phyloP scores from a whole-genome alignment of 2,888 invertebrate species.

The Corythucha ciliata region DNA sequence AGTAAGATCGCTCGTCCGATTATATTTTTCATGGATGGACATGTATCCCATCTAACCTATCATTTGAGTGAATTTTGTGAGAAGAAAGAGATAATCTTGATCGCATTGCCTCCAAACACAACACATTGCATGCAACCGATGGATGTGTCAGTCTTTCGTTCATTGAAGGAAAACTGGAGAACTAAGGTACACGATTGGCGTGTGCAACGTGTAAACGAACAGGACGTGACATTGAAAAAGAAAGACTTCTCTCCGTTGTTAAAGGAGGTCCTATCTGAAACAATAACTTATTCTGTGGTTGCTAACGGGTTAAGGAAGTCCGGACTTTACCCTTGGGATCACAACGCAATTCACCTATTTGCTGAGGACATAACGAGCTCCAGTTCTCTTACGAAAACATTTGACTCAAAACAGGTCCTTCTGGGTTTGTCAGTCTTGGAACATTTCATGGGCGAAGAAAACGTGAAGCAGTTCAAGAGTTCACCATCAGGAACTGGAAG shows the following conservation, averaged over 20 bases:
- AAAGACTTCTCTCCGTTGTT: conserved; percentile 19
- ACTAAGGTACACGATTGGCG: conserved; percentile 35
- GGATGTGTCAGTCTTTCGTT: conserved; percentile 40
- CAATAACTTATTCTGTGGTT: conserved; percentile 30
- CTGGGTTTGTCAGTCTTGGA: too few species aligned
- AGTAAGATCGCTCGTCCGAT: conserved; percentile 34
- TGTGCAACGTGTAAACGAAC: conserved; percentile 29
- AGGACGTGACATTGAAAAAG: conserved; percentile 13
- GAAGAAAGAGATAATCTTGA: conserved; percentile 39
- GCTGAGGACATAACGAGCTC: conserved; percentile 7
- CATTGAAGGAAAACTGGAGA: conserved; percentile 39
- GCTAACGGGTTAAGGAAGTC: conserved; percentile 36
- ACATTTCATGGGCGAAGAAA: too few species aligned
- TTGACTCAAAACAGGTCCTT: conserved; percentile 10
- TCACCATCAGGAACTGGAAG: too few species aligned
- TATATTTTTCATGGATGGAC: conserved; percentile 34
- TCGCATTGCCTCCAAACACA: conserved; percentile 40
- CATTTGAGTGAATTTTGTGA: conserved; percentile 40
- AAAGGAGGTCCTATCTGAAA: conserved; percentile 29
- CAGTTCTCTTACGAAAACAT: not conserved
- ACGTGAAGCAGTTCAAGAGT: too few species aligned
- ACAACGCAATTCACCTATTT: too few species aligned
- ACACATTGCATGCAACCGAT: conserved; percentile 41
- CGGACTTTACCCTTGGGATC: conserved; percentile 35
- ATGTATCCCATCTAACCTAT: conserved; percentile 37